Percentiles rank a stretch among this genome's conserved stretches.
Conservation (phyloP, 2,113 vertebrate species). For the Garra rufa region DNA sequence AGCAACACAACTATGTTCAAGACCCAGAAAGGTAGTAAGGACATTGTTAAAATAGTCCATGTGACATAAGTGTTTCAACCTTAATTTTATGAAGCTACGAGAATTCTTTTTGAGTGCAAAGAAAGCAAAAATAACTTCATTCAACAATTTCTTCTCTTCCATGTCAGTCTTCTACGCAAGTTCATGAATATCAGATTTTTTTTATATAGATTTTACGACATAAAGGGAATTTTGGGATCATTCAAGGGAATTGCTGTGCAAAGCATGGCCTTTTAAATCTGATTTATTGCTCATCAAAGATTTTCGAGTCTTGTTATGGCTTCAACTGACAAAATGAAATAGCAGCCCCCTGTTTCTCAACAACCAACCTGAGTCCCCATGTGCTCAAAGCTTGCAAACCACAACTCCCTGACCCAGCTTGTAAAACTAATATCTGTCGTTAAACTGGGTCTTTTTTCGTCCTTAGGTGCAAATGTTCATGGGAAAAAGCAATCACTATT, state of each 20-base stretch:
- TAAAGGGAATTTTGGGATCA: neutral
- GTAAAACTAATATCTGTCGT: conserved; percentile 59
- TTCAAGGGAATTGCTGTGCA: neutral
- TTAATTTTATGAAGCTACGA: no score
- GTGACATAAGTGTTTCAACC: no score
- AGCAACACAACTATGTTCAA: no score
- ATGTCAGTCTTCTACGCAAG: no score
- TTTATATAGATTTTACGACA: neutral
- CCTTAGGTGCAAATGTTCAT: conserved; percentile 55
- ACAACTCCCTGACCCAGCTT: conserved; percentile 50
- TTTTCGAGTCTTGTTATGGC: neutral
- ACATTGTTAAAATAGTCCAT: no score
- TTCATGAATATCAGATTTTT: no score
- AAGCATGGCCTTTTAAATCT: conserved; percentile 23
- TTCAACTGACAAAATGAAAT: conserved; percentile 17
- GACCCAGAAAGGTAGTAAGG: no score
- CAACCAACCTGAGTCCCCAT: conserved; percentile 10
- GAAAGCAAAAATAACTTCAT: no score
- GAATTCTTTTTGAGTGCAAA: no score
- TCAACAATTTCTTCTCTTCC: no score
- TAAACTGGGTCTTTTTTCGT: conserved; percentile 52
- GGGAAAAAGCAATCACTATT: conserved; percentile 59
- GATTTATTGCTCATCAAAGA: conserved; percentile 16
- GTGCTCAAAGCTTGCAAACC: conserved; percentile 44
- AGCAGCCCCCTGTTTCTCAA: neutral